A percentile compares a stretch with the other conserved stretches of the same genome.
Conservation (phyloP, 2,888 invertebrate species). For the Ommatoiulus sabulosus region DNA sequence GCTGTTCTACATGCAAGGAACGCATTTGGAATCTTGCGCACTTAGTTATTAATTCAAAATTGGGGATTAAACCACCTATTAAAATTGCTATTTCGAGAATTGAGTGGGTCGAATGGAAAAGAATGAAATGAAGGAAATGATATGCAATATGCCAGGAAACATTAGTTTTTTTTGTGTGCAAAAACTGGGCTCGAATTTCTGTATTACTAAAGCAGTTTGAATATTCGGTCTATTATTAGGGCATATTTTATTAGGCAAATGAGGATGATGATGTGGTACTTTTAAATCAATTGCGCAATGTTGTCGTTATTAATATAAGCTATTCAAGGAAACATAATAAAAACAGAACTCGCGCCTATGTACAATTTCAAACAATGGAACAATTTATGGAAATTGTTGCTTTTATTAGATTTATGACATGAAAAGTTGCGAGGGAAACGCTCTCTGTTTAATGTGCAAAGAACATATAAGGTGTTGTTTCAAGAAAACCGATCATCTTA, state of each 20-base stretch:
- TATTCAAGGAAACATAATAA: not conserved
- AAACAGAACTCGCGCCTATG: too few relatives aligned
- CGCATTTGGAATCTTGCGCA: not conserved
- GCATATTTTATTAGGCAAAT: not conserved
- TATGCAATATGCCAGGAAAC: not conserved
- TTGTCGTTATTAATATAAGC: not conserved
- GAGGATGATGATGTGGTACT: not conserved
- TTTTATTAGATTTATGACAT: too few relatives aligned
- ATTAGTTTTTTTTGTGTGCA: slow-evolving; percentile 2
- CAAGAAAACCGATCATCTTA: too few relatives aligned
- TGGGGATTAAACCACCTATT: not conserved
- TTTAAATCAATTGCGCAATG: not conserved
- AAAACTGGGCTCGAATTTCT: slow-evolving; percentile 1
- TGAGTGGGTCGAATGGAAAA: not conserved
- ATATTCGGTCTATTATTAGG: not conserved
- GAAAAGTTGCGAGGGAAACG: too few relatives aligned
- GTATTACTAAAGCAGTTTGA: not conserved
- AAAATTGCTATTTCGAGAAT: slow-evolving; percentile 28
- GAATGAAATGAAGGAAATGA: slow-evolving; percentile 18
- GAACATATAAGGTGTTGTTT: too few relatives aligned
- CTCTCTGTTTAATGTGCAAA: too few relatives aligned
- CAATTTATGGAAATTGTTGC: too few relatives aligned
- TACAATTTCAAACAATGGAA: too few relatives aligned
- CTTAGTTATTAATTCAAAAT: slow-evolving; percentile 20
- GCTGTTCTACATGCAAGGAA: not conserved